Conservation (phyloP, 2,113 vertebrate genomes). For the Candoia aspera region DNA sequence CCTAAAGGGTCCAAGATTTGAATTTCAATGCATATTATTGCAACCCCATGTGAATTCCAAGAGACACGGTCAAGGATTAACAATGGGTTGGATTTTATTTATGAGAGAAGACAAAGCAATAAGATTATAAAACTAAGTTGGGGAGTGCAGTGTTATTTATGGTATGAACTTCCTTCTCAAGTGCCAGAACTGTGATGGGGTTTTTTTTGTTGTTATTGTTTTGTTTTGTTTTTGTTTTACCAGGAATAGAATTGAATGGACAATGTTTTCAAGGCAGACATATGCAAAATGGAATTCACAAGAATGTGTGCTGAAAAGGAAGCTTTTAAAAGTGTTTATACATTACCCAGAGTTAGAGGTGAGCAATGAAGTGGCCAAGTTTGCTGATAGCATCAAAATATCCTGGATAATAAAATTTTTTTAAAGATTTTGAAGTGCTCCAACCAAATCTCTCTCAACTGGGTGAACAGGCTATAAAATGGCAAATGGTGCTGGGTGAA, state of each 20-base stretch:
- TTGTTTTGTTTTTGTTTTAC: background rate
- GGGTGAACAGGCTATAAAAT: background rate
- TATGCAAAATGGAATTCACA: background rate
- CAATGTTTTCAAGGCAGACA: background rate
- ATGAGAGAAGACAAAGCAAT: background rate
- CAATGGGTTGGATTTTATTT: background rate
- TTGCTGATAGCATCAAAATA: background rate
- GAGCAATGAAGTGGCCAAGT: background rate
- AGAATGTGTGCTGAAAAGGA: background rate
- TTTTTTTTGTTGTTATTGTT: background rate
- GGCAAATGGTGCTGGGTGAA: background rate
- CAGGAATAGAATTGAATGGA: background rate
- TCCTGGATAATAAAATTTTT: background rate
- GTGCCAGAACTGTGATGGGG: background rate
- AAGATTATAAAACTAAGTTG: slow-evolving; percentile 1
- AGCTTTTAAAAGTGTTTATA: background rate
- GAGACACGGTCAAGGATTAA: background rate
- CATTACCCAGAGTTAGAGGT: background rate
- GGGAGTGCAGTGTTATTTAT: background rate
- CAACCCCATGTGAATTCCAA: background rate
- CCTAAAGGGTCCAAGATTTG: background rate
- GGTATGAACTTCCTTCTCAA: background rate
- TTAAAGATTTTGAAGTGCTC: background rate
- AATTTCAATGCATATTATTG: background rate
- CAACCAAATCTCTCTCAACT: background rate